Evolutionary conservation across 1,140 invertebrate species (phyloP).

Genomic region (Dufourea novaeangliae): DNA sequence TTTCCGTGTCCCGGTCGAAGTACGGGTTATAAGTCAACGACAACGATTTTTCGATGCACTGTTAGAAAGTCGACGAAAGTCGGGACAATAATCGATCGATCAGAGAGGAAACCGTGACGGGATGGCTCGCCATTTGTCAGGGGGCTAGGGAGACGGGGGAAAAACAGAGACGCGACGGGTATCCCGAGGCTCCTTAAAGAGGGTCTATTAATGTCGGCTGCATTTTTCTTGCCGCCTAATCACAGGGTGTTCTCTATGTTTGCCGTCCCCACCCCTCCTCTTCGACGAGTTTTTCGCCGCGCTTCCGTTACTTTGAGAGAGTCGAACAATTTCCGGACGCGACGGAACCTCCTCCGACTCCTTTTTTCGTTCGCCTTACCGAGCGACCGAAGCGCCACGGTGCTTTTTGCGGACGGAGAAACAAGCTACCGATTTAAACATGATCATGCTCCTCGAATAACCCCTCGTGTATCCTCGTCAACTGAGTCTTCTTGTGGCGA

Average conservation of each 20-base stretch:
- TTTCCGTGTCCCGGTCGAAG: constrained; percentile 6
- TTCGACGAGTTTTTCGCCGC: constrained; percentile 64
- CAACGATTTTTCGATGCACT: constrained; percentile 27
- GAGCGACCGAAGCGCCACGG: not conserved
- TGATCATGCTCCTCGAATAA: constrained; percentile 2
- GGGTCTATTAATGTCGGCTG: constrained; percentile 70
- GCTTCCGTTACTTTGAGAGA: constrained; percentile 67
- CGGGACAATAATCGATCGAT: constrained; percentile 60
- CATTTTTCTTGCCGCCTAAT: constrained; percentile 71
- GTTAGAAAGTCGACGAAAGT: constrained; percentile 33
- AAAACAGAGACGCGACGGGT: constrained; percentile 57
- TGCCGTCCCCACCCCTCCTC: constrained; percentile 3
- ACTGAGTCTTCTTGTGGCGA: not conserved
- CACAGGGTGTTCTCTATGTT: constrained; percentile 58
- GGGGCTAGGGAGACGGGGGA: constrained; percentile 45
- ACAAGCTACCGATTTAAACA: constrained; percentile 33
- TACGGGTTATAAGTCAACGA: constrained; percentile 34
- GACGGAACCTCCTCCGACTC: constrained; percentile 50
- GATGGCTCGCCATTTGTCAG: constrained; percentile 58
- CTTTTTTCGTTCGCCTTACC: constrained; percentile 1
- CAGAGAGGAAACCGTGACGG: constrained; percentile 44
- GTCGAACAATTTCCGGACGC: constrained; percentile 69
- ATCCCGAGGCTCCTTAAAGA: constrained; percentile 59
- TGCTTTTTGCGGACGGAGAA: constrained; percentile 41
- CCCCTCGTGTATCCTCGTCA: not conserved